Percentiles rank a stretch among this genome's conserved stretches.
Conservation (phyloP, 2,113 vertebrate genomes). For the Cebidichthys violaceus region DNA sequence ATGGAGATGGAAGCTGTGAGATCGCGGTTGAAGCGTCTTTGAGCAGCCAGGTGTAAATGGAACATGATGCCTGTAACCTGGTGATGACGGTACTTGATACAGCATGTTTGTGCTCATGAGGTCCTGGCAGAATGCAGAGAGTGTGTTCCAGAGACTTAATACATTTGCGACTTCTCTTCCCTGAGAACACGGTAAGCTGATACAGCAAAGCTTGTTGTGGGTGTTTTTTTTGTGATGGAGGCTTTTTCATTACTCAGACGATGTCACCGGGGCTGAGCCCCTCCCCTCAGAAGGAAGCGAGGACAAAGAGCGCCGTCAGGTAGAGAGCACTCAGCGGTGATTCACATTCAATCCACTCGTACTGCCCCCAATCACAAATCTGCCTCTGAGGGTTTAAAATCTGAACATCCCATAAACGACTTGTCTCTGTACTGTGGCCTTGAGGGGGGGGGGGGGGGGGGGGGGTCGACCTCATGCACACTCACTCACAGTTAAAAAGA, state of each 20-base stretch:
- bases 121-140: neutral
- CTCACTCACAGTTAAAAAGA: neutral
- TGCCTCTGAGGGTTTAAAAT: no score
- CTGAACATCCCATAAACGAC: no score
- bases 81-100: neutral
- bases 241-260: conserved; percentile 41
- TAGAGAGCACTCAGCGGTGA: neutral
- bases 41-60: conserved; percentile 5
- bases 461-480: neutral
- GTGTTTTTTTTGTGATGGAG: conserved; percentile 13
- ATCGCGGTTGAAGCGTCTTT: neutral
- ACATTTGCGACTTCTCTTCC: conserved; percentile 1
- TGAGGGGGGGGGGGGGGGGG: no score
- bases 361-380: no score
- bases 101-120: conserved; percentile 16
- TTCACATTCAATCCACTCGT: no score
- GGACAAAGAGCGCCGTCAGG: conserved; percentile 33
- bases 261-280: conserved; percentile 19
- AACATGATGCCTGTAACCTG: conserved; percentile 26
- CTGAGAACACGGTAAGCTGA: conserved; percentile 55
- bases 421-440: no score
- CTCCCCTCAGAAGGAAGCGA: neutral
- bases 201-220: conserved; percentile 20
- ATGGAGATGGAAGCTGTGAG: conserved; percentile 29
- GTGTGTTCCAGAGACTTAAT: neutral